Evolutionary conservation across 1,140 invertebrate genomes (phyloP).

Genomic region (Hylaeus volcanicus): DNA sequence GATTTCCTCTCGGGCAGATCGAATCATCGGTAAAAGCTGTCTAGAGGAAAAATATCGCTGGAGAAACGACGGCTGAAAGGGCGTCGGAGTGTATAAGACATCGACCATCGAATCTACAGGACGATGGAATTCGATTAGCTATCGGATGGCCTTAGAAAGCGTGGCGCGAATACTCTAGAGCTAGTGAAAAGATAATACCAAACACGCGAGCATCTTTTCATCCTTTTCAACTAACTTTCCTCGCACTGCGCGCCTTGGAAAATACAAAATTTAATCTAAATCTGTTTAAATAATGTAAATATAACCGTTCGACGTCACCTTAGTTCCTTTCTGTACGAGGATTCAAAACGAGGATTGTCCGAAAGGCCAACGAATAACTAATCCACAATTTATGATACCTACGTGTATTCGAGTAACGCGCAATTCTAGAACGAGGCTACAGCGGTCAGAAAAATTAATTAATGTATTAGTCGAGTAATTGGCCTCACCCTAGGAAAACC

Average conservation of each 20-base stretch:
- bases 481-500: constrained; percentile 4
- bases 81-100: not conserved
- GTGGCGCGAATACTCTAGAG: not conserved
- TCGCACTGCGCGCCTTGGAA: no score
- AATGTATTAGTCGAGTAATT: constrained; percentile 39
- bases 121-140: not conserved
- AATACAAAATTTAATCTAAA: no score
- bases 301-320: no score
- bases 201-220: no score
- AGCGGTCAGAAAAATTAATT: constrained; percentile 8
- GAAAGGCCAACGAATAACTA: no score
- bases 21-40: constrained; percentile 4
- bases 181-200: not conserved
- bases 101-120: not conserved
- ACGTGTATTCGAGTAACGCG: no score
- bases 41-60: not conserved
- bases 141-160: not conserved
- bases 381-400: no score
- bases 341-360: no score
- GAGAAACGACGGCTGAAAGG: not conserved
- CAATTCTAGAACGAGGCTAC: not conserved
- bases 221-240: no score
- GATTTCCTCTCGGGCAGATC: constrained; percentile 8
- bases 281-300: no score
- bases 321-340: no score